Evolutionary conservation across 2,113 vertebrate species (phyloP).

Genomic region (cattle (Bos taurus)): ARS-UCD2.0 NC_037329.1:90686001-90686500

Average conservation of each 20-base stretch:
- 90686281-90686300: neutral
- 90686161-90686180: neutral
- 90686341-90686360: neutral
- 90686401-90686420: neutral
- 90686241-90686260: neutral
- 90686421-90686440: neutral
- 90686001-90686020: neutral
- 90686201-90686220: neutral
- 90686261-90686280: neutral
- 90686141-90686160: neutral
- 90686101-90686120: neutral
- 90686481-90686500: neutral
- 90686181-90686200: neutral
- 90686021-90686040: neutral
- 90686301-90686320: neutral
- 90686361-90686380: neutral
- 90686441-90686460: neutral
- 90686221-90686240: neutral
- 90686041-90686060: neutral
- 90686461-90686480: neutral
- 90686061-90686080: neutral
- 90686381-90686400: neutral
- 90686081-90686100: neutral
- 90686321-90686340: neutral
- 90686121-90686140: neutral